Evolutionary conservation across 1,140 invertebrate species (phyloP), one percentile per base, ranked within the genome.

Genomic region (Protaetia brevitarsis): DNA sequence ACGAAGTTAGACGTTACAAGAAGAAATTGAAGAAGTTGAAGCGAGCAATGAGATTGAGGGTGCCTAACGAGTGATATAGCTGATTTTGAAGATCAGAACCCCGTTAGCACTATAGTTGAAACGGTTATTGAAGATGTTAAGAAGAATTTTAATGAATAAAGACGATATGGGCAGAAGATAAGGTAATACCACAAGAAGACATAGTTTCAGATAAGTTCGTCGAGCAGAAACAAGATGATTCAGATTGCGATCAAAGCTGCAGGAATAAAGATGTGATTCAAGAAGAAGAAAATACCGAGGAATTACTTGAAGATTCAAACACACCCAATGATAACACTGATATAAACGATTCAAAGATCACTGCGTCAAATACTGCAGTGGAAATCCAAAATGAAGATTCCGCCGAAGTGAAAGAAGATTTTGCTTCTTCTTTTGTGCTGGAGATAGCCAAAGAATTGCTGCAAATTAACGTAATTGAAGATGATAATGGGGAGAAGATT

Each of bases 391-490:
- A 56, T 23, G 4, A 56, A 56, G 3, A 23, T 56, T 56, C 11
- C 11, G 1, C 16, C 3, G 1, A 10, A 6, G 19, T 13, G 13
- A n/a, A 36, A 21, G 60, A 62, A 3, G 60, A 62, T 19, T 4
- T 23, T 1, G 19, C 13, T 16, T 29, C 57, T 4, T 59, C 57
- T n/a, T 59, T 34, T 26, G 64, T 76, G 7, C 30, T 78, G 1
- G 60, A 76, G 66, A 75, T 78, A 57, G 70, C 68, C 16, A 75
- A 74, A 29, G 74, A 76, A 69, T 62, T 76, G 2, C 63, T 78
- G 10, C 71, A 76, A 67, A 72, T 78, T 41, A 73, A 64, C 56
- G 72, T 78, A 1, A 74, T 69, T 23, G 61, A 62, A 62, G 31
- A 67, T 19, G 51, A 71, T 4, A 73, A 76, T 37, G 72, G 71